Evolutionary conservation across 2,113 vertebrate genomes (phyloP), one percentile per base, ranked within the genome.

Genomic region (Corythaixoides concolor): DNA sequence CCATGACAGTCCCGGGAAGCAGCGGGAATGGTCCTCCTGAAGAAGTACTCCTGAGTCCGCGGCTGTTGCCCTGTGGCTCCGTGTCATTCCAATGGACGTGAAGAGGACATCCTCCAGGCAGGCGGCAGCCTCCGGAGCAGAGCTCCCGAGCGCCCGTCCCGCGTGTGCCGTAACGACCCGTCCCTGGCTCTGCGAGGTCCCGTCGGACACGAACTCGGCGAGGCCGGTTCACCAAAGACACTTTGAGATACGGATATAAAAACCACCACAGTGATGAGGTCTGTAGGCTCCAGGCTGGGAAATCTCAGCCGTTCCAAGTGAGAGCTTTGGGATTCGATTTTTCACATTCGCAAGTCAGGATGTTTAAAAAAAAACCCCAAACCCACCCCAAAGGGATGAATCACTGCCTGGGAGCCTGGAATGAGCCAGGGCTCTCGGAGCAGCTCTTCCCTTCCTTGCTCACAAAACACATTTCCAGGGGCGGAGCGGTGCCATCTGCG

Each of bases 251-350:
- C 3, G 4, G 74, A 45, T 86, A 62, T 35, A 90, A 94, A 95
- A 92, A 60, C 83, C 85, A 64, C 33, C 90, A 96, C 96, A 95
- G 95, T 97, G 95, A 90, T 92, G 92, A 95, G 97, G 96, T 95
- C 97, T 95, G 85, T 47, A 84, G 85, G 27, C 90, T 78, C 68
- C 85, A 32, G 90, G 93, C 92, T 93, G 92, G 90, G 66, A 37
- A 78, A 52, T 15, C 35, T 55, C 92, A 93, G 88, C 95, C 24
- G 0, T 75, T 53, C 49, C 16, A 30, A 39, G 43, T 5, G 88
- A 82, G 84, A 93, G 86, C 88, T 96, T 95, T 93, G 96, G 95
- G 95, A 90, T 8, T 79, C 17, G 20, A 45, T 73, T 90, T 53
- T 1, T 7, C 92, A 95, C 96, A 94, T 97, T 97, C 66, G 1